Conservation (phyloP, 2,797 vertebrate species). For the Gadopsis bispinosus region DNA sequence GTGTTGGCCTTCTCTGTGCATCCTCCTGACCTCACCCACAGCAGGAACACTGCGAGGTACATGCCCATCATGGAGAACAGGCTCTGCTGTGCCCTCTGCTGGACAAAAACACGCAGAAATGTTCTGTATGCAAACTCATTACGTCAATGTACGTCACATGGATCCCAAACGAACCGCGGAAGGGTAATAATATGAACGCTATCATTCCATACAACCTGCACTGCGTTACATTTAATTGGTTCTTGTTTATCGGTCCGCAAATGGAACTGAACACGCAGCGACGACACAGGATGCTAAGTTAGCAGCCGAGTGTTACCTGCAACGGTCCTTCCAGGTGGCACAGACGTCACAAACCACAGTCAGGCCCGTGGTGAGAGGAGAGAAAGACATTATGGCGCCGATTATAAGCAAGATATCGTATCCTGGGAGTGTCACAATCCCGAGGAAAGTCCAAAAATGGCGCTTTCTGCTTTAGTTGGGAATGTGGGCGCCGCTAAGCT, state of each 20-base stretch:
- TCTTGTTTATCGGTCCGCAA: neutral
- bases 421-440: neutral
- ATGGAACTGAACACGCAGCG: neutral
- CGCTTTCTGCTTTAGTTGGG: neutral
- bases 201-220: neutral
- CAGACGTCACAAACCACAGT: neutral
- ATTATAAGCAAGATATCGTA: neutral
- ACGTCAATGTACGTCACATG: neutral
- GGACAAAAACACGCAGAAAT: neutral
- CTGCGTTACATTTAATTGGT: neutral
- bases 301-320: conserved; percentile 47
- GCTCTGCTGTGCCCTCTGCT: conserved; percentile 3
- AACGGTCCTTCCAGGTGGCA: conserved; percentile 9
- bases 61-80: conserved; percentile 54
- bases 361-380: neutral
- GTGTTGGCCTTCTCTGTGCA: conserved; percentile 62
- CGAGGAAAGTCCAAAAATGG: neutral
- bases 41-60: conserved; percentile 52
- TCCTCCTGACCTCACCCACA: conserved; percentile 55
- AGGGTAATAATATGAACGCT: neutral
- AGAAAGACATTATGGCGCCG: neutral
- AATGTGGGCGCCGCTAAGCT: conserved; percentile 3
- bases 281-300: neutral
- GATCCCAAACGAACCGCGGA: neutral
- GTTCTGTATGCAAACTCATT: neutral